phyloP scores from a whole-genome alignment of 2,888 invertebrate species.

The Drosophila niveifrons region DNA sequence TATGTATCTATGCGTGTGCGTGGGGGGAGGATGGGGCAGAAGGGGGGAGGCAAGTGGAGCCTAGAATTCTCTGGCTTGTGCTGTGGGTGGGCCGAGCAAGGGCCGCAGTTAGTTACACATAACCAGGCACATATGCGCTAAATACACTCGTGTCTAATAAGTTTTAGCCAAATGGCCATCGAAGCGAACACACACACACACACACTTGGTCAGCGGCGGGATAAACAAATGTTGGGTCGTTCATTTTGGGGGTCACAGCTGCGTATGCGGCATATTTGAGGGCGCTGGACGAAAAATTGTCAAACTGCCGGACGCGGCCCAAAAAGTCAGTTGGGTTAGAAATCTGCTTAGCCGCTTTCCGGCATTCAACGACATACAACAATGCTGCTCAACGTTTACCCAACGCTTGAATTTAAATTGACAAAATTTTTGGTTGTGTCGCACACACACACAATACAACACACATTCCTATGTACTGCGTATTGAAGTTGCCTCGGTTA shows the following conservation, averaged over 20 bases:
- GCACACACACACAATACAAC: constrained; percentile 12
- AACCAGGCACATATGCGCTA: constrained; percentile 62
- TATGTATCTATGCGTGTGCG: constrained; percentile 13
- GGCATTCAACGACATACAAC: constrained; percentile 2
- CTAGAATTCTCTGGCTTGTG: constrained; percentile 13
- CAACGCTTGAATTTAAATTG: constrained; percentile 74
- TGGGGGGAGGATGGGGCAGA: constrained; percentile 1
- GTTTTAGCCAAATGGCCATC: constrained; percentile 74
- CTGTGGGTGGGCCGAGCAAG: constrained; percentile 21
- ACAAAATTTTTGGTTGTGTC: constrained; percentile 73
- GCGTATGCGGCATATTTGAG: constrained; percentile 69
- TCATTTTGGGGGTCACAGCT: constrained; percentile 63
- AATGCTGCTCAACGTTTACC: constrained; percentile 21
- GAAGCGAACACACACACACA: constrained; percentile 44
- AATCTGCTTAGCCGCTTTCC: constrained; percentile 68
- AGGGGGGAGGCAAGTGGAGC: not conserved
- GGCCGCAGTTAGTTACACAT: constrained; percentile 60
- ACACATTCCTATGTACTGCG: not conserved
- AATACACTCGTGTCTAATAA: constrained; percentile 79
- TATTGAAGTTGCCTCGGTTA: constrained; percentile 24
- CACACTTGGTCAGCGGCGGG: constrained; percentile 31
- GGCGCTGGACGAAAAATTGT: constrained; percentile 70
- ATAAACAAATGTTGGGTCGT: constrained; percentile 75
- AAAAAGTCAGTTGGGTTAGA: constrained; percentile 72
- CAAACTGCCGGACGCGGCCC: constrained; percentile 71